phyloP scores from a whole-genome alignment of 92 coral and sea anemone species.

The Meandrina meandrites region DNA sequence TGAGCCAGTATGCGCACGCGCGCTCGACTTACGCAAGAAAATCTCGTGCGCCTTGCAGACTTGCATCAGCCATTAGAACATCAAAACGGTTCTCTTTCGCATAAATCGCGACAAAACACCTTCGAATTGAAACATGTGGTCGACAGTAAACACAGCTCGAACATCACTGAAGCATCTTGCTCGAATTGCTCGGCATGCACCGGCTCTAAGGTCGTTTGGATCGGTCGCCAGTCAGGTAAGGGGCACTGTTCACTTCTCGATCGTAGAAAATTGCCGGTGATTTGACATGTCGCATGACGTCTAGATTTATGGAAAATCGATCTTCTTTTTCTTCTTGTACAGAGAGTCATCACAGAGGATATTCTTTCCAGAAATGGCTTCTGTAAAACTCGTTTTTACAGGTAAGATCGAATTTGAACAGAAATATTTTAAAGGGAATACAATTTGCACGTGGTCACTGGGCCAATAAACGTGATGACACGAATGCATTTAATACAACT shows the following conservation, averaged over 20 bases:
- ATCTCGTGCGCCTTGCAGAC: slow-evolving; percentile 35
- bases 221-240: slow-evolving; percentile 43
- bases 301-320: not conserved
- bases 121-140: slow-evolving; percentile 57
- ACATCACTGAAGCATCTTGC: slow-evolving; percentile 66
- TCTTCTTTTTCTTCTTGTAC: not conserved
- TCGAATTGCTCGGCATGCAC: slow-evolving; percentile 43
- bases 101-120: not conserved
- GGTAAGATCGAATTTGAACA: slow-evolving; percentile 25
- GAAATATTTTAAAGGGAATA: slow-evolving; percentile 1
- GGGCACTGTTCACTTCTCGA: not conserved
- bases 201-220: slow-evolving; percentile 50
- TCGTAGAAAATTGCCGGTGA: not conserved
- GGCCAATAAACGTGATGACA: not conserved
- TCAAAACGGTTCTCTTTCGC: not conserved
- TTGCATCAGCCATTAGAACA: slow-evolving; percentile 28
- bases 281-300: not conserved
- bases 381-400: slow-evolving; percentile 48
- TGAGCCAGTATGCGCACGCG: slow-evolving; percentile 34
- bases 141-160: slow-evolving; percentile 68
- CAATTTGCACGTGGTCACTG: slow-evolving; percentile 41
- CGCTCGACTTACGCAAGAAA: slow-evolving; percentile 36
- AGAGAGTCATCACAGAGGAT: slow-evolving; percentile 48
- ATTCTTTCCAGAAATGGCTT: slow-evolving; percentile 43
- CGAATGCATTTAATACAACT: not conserved